Base-by-base conservation (phyloP, 1,140 invertebrate species). In the Halesus radiatus region DNA sequence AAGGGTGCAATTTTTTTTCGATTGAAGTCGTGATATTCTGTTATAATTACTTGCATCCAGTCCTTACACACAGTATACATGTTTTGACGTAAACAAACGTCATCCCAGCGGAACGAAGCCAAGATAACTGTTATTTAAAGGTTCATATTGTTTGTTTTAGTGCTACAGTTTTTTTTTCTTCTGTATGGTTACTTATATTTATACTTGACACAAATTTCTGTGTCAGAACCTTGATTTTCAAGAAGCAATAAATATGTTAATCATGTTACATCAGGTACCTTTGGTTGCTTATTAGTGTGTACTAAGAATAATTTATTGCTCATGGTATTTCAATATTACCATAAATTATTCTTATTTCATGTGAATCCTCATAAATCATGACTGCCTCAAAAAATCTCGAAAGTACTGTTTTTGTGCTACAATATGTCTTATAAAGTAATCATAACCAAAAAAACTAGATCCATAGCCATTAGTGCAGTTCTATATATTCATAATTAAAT, bases 31-130 rank as follows among this genome's bases (percentile, higher is more conserved):
- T 79, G 78, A 73, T 79, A 73, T 45, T 29, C 18, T 7, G 20
- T 53, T 54, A 16, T 29, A 54, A 74, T 54, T 78, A 32, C 56
- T 70, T 56, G 13, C 23, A 56, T 72, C 54, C 53, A 68, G 62
- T 45, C 76, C 29, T 56, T 56, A 16, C 8, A 26, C 45, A 37
- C 23, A 18, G 16, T 37, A 23, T 58, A 70, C 50, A 10, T 45
- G 13, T 16, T 32, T 78, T 72, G 66, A 77, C 64, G 53, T 68
- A 70, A 78, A 68, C 72, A 77, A 70, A 70, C 66, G 32, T 78
- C 76, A 78, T 58, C 37, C 64, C 62, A 72, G 22, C 66, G 54
- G 22, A 37, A 76, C 32, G 4, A 18, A 68, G 18, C 32, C 29
- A 23, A 66, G 18, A 70, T 72, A 70, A 78, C 76, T 45, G 76